These are phyloP conservation scores for Chlorodrepanis virens DNA, from an alignment of 2,113 vertebrate genomes.

Conservation along the genomic window DNA sequence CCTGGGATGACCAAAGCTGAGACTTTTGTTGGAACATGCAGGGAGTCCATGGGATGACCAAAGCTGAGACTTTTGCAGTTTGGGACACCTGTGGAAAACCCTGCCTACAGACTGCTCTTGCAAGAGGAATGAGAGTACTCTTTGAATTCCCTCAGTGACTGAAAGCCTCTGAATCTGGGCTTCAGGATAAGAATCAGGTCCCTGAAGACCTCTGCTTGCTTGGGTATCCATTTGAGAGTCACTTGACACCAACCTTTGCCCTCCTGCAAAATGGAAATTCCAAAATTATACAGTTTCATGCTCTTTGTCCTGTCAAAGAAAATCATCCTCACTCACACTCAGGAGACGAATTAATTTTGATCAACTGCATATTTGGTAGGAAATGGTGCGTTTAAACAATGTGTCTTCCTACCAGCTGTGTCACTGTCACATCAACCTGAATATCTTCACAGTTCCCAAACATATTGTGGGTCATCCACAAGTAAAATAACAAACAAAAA, in stretches of 20 bases:
- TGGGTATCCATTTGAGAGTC: background rate
- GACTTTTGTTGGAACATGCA: background rate
- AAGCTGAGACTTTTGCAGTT: background rate
- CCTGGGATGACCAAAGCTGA: background rate
- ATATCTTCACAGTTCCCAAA: background rate
- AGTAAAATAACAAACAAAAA: background rate
- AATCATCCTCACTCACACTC: background rate
- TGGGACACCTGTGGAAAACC: background rate
- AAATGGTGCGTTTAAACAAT: background rate
- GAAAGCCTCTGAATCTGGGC: background rate
- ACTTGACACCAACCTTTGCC: accelerated
- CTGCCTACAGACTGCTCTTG: background rate
- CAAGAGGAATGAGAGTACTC: background rate
- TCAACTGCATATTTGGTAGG: background rate
- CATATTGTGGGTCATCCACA: accelerated
- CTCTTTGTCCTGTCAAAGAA: background rate
- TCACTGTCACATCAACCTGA: background rate
- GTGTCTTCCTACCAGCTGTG: background rate
- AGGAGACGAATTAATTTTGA: background rate
- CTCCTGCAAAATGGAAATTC: background rate
- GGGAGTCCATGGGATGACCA: background rate
- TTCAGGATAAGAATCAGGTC: background rate
- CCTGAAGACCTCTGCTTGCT: background rate
- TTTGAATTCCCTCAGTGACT: background rate
- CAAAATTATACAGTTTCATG: background rate